Percentiles rank a stretch among this genome's conserved stretches.
Conservation (phyloP, 2,113 vertebrate genomes). For the Sceloporus tristichus region DNA sequence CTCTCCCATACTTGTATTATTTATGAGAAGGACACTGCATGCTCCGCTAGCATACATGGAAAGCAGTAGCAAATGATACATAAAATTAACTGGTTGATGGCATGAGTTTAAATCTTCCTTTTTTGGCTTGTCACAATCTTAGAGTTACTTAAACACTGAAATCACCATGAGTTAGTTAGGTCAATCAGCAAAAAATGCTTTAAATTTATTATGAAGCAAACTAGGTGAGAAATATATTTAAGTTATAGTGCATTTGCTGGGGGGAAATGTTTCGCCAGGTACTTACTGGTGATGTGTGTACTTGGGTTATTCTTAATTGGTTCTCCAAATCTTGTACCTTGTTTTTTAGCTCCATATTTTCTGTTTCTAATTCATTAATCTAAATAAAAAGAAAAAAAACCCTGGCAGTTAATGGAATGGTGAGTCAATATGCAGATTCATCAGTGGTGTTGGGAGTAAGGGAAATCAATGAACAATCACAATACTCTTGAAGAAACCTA, state of each 20-base stretch:
- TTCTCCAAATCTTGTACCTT: constrained; percentile 95
- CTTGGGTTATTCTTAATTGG: constrained; percentile 89
- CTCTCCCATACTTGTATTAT: not conserved
- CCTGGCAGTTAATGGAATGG: constrained; percentile 44
- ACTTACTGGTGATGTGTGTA: constrained; percentile 88
- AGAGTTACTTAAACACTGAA: constrained; percentile 1
- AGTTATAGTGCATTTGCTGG: not conserved
- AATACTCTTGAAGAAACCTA: not conserved
- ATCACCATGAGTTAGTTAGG: constrained; percentile 16
- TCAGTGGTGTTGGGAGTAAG: not conserved
- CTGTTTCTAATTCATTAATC: constrained; percentile 98
- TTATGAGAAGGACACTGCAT: accelerated
- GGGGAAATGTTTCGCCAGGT: not conserved
- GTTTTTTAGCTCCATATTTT: constrained; percentile 94
- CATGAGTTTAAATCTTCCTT: not conserved
- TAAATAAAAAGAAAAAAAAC: constrained; percentile 72
- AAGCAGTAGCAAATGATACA: constrained; percentile 34
- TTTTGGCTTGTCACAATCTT: constrained; percentile 21
- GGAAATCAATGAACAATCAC: not conserved
- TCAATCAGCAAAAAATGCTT: constrained; percentile 6
- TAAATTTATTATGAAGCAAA: not conserved
- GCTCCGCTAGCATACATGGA: not conserved
- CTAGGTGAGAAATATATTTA: not conserved
- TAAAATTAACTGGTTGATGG: not conserved
- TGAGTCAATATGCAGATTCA: not conserved